Evolutionary conservation across 2,888 invertebrate genomes (phyloP).

Genomic region (Calameuta idolon): DNA sequence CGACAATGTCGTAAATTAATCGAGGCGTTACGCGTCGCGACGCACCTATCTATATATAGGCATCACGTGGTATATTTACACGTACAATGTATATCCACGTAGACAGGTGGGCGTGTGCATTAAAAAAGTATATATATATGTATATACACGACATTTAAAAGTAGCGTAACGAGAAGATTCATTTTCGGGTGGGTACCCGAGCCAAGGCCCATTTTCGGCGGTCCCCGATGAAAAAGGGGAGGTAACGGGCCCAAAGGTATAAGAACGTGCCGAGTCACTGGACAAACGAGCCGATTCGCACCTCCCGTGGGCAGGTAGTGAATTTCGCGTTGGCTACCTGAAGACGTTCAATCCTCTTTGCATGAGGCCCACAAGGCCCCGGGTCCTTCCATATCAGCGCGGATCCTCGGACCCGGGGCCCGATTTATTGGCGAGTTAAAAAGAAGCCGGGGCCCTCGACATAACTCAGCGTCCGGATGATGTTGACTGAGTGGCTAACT

Average conservation of each 20-base stretch:
- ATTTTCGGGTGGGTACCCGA: not conserved
- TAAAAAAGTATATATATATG: no score
- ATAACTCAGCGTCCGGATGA: slow-evolving; percentile 12
- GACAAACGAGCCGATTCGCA: slow-evolving; percentile 61
- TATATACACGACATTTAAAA: not conserved
- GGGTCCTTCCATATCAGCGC: not conserved
- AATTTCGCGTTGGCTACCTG: slow-evolving; percentile 41
- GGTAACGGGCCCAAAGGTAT: not conserved
- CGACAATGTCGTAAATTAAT: slow-evolving; percentile 63
- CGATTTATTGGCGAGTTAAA: slow-evolving; percentile 16
- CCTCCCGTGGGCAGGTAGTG: slow-evolving; percentile 39
- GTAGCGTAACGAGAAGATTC: not conserved
- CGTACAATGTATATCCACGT: no score
- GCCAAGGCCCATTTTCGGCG: not conserved
- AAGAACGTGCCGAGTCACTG: slow-evolving; percentile 54
- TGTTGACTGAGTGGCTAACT: slow-evolving; percentile 14
- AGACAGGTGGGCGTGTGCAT: no score
- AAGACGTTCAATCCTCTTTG: slow-evolving; percentile 16
- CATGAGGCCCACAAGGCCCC: not conserved
- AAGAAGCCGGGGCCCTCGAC: slow-evolving; percentile 11
- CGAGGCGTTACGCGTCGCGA: slow-evolving; percentile 43
- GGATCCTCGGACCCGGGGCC: slow-evolving; percentile 16
- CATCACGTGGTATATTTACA: not conserved
- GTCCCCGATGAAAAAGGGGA: not conserved
- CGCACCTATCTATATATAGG: not conserved